A percentile compares a stretch with the other conserved stretches of the same genome.
Evolutionary conservation across 2,888 invertebrate species (phyloP).

Genomic region (Drosophila subquinaria): DNA sequence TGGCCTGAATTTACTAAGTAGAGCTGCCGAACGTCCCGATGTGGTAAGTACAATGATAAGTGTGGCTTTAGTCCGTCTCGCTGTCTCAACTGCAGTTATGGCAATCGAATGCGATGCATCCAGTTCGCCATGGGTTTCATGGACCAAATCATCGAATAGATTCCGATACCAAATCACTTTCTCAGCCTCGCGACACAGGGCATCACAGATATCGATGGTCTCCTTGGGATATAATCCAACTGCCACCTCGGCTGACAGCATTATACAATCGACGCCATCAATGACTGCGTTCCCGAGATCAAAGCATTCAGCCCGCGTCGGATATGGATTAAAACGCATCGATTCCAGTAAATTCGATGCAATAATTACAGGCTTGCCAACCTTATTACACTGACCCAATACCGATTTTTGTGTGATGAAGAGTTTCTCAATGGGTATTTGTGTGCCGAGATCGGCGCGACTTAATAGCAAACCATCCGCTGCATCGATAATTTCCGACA

Average conservation of each 20-base stretch:
- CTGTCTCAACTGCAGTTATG: constrained; percentile 96
- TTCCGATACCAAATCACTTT: constrained; percentile 96
- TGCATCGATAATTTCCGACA: constrained; percentile 95
- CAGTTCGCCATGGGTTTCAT: constrained; percentile 86
- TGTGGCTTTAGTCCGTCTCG: constrained; percentile 93
- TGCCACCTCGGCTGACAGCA: constrained; percentile 98
- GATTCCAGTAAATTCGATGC: constrained; percentile 98
- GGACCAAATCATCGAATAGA: constrained; percentile 91
- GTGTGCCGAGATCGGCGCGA: constrained; percentile 97
- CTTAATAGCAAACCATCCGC: constrained; percentile 99
- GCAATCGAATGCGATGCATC: constrained; percentile 96
- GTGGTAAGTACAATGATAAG: constrained; percentile 92
- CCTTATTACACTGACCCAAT: constrained; percentile 96
- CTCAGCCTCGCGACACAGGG: constrained; percentile 97
- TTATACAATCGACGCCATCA: constrained; percentile 98
- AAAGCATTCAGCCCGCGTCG: constrained; percentile 97
- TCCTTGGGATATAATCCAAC: constrained; percentile 97
- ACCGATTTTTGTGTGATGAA: constrained; percentile 98
- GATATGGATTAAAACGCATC: constrained; percentile 96
- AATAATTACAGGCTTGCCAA: constrained; percentile 98
- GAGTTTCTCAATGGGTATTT: constrained; percentile 97
- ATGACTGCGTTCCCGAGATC: constrained; percentile 98
- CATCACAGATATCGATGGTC: constrained; percentile 93
- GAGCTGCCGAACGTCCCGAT: constrained; percentile 88
- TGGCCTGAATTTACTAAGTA: constrained; percentile 96